Evolutionary conservation across 1,140 invertebrate species (phyloP).

Genomic region (Cardiocondyla obscurior): DNA sequence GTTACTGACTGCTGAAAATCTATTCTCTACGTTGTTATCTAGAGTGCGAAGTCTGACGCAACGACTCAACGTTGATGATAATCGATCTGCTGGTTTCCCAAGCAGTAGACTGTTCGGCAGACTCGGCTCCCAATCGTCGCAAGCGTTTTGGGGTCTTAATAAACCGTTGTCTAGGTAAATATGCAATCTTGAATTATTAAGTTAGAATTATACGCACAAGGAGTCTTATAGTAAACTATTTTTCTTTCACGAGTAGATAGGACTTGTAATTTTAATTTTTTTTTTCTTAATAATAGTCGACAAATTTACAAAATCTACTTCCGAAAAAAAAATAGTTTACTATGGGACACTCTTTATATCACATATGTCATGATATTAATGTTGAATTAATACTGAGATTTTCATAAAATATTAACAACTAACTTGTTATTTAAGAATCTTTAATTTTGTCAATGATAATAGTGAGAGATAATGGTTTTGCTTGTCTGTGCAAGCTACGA

Average conservation of each 20-base stretch:
- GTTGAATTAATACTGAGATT: not conserved
- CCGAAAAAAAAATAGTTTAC: too few species aligned
- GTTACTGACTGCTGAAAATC: conserved; percentile 93
- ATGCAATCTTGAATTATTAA: not conserved
- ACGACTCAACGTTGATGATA: conserved; percentile 92
- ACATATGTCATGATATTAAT: too few species aligned
- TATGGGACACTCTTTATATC: too few species aligned
- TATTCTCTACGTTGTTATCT: conserved; percentile 93
- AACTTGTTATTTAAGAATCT: not conserved
- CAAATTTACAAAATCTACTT: too few species aligned
- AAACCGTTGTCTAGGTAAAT: conserved; percentile 81
- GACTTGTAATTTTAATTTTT: too few species aligned
- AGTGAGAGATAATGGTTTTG: conserved; percentile 44
- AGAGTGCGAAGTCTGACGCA: conserved; percentile 93
- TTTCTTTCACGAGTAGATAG: too few species aligned
- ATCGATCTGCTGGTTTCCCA: conserved; percentile 85
- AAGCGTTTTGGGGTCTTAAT: conserved; percentile 78
- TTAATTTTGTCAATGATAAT: conserved; percentile 4
- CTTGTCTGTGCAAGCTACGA: conserved; percentile 83
- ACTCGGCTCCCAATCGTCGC: conserved; percentile 78
- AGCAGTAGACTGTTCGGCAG: conserved; percentile 83
- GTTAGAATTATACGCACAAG: not conserved
- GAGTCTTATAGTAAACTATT: too few species aligned
- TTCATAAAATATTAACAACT: not conserved
- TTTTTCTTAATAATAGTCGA: too few species aligned